phyloP scores from a whole-genome alignment of 2,888 invertebrate species.

The Rhamphomyia laevipes region DNA sequence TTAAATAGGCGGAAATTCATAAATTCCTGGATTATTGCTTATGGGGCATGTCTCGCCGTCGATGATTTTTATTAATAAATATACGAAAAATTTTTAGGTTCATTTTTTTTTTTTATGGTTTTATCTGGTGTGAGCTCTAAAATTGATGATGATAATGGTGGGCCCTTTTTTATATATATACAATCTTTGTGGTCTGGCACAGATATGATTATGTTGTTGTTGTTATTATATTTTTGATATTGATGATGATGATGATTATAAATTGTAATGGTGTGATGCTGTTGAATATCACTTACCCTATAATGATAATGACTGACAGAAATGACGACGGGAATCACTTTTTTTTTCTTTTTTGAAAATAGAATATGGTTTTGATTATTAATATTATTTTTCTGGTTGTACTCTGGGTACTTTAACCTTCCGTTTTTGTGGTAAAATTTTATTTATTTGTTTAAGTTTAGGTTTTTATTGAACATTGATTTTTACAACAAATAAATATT shows the following conservation, averaged over 20 bases:
- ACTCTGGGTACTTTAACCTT: neutral
- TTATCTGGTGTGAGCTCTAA: neutral
- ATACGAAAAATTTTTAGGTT: no score
- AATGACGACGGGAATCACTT: neutral
- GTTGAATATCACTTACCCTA: neutral
- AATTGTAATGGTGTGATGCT: no score
- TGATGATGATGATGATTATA: no score
- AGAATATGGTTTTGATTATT: neutral
- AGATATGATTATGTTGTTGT: no score
- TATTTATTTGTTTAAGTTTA: neutral
- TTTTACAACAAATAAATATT: no score
- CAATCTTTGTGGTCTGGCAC: no score
- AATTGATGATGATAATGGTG: no score
- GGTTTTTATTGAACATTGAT: no score
- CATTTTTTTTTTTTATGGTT: neutral
- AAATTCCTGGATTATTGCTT: slow-evolving; percentile 9
- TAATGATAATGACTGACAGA: neutral
- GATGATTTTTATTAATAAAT: neutral
- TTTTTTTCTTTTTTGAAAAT: neutral
- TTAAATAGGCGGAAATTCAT: slow-evolving; percentile 9
- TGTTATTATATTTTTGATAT: no score
- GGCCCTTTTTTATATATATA: neutral
- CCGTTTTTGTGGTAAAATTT: neutral
- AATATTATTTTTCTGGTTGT: neutral
- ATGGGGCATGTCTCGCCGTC: slow-evolving; percentile 7